A percentile compares a stretch with the other conserved stretches of the same genome.
Conservation (phyloP, 2,113 vertebrate species). For the Apaloderma vittatum region DNA sequence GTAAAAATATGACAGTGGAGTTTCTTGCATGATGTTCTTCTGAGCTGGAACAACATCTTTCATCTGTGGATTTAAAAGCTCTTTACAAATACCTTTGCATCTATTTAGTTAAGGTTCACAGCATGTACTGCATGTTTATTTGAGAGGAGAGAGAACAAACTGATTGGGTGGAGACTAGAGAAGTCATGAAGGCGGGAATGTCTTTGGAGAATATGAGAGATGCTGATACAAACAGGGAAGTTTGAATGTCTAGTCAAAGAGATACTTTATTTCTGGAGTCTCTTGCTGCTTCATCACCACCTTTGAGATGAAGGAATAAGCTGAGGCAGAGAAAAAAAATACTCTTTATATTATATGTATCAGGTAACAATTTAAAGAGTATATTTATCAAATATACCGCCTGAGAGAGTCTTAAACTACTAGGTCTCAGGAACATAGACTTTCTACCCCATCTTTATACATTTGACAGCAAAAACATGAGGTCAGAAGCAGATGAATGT, state of each 20-base stretch:
- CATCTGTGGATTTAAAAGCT: background rate
- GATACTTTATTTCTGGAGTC: background rate
- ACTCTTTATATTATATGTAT: background rate
- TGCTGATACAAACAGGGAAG: background rate
- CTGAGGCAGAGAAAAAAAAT: background rate
- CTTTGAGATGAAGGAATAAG: background rate
- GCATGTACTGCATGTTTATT: accelerated
- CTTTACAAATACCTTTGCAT: background rate
- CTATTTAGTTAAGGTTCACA: background rate
- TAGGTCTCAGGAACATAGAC: background rate
- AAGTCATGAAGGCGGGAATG: background rate
- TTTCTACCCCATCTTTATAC: background rate
- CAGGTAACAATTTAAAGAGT: background rate
- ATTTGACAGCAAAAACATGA: background rate
- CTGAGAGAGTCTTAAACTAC: background rate
- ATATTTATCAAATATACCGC: background rate
- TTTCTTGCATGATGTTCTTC: background rate
- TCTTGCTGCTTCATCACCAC: background rate
- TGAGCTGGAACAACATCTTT: background rate
- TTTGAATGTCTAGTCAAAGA: background rate
- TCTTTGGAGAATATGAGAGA: background rate
- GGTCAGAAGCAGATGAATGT: background rate
- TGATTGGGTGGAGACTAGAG: background rate
- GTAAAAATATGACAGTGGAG: background rate
- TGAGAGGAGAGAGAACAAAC: background rate